Conservation (phyloP, 2,888 invertebrate genomes). For the Lumbricus terrestris region DNA sequence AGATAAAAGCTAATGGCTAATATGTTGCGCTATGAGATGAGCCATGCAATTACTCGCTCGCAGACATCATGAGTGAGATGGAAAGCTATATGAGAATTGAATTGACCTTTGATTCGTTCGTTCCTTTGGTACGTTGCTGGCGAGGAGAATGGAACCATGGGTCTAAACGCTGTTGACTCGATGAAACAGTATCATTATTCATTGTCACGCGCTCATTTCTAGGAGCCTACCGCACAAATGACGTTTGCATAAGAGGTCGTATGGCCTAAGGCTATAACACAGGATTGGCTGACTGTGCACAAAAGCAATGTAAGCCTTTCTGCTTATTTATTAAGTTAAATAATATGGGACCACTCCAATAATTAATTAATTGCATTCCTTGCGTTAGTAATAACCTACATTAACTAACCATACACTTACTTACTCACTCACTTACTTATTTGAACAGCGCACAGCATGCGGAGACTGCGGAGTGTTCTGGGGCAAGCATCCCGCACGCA, state of each 20-base stretch:
- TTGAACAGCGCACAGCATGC: no score
- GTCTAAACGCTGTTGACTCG: not conserved
- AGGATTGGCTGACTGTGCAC: no score
- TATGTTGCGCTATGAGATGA: not conserved
- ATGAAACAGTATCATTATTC: not conserved
- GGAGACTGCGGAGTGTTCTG: no score
- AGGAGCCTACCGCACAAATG: not conserved
- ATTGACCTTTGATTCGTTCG: not conserved
- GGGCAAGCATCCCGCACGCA: no score
- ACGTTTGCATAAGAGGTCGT: not conserved
- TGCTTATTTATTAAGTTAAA: no score
- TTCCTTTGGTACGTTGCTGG: not conserved
- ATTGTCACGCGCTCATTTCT: not conserved
- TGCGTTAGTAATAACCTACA: no score
- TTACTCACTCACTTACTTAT: no score
- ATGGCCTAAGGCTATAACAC: not conserved
- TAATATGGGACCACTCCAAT: no score
- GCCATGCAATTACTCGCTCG: no score
- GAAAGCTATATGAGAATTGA: not conserved
- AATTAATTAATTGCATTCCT: no score
- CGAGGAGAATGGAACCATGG: not conserved
- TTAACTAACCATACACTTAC: no score
- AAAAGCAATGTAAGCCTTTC: no score
- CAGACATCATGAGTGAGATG: not conserved
- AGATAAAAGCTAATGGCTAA: not conserved